Percentiles rank a stretch among this genome's conserved stretches.
phyloP scores from a whole-genome alignment of 2,797 vertebrate species.

The Cyclura pinguis region DNA sequence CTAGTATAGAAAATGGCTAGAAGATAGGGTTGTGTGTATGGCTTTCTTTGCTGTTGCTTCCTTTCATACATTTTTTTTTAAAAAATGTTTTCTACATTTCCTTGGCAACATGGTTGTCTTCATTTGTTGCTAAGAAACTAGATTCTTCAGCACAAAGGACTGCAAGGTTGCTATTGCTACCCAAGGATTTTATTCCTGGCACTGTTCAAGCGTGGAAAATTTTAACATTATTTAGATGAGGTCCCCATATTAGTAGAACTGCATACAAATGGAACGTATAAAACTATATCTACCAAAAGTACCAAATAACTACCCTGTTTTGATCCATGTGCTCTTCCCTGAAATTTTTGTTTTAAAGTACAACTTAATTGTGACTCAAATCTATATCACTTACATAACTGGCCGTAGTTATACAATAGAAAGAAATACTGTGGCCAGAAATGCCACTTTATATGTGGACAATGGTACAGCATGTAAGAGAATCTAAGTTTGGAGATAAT shows the following conservation, averaged over 20 bases:
- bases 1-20: not conserved
- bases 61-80: slow-evolving; percentile 75
- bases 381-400: slow-evolving; percentile 1
- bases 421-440: not conserved
- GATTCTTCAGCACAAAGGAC: slow-evolving; percentile 83
- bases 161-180: slow-evolving; percentile 79
- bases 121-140: slow-evolving; percentile 93
- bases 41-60: slow-evolving; percentile 72
- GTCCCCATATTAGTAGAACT: slow-evolving; percentile 64
- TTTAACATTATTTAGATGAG: slow-evolving; percentile 67
- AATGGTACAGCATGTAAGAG: not conserved
- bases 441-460: not conserved
- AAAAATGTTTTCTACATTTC: slow-evolving; percentile 84
- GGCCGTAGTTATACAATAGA: not conserved
- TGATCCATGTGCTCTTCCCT: not conserved
- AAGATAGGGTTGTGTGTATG: not conserved
- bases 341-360: not conserved
- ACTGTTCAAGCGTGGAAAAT: slow-evolving; percentile 66
- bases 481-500: not conserved
- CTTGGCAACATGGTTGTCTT: slow-evolving; percentile 88
- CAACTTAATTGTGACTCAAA: not conserved
- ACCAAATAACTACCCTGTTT: not conserved
- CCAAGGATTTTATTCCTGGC: slow-evolving; percentile 85
- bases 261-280: not conserved
- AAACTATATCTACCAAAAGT: not conserved